A percentile compares a stretch with the other conserved stretches of the same genome.
Conservation (phyloP, 2,113 vertebrate genomes). For the Nanorana parkeri region DNA sequence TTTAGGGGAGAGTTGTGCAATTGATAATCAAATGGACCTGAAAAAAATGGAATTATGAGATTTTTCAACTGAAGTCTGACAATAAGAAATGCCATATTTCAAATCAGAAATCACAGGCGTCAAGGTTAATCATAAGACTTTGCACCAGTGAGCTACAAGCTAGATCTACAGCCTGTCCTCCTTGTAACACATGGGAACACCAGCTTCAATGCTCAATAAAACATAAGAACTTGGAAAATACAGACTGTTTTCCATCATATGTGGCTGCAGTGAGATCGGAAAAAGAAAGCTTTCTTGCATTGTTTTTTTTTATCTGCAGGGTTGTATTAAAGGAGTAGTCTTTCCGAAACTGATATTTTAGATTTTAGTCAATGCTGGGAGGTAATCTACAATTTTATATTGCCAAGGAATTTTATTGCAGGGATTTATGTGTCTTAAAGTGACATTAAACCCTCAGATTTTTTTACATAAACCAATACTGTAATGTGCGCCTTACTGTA, state of each 20-base stretch:
- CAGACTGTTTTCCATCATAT: slow-evolving; percentile 70
- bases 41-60: slow-evolving; percentile 82
- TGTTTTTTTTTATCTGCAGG: too few relatives aligned
- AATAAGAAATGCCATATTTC: slow-evolving; percentile 84
- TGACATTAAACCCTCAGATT: too few relatives aligned
- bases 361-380: too few relatives aligned
- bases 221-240: slow-evolving; percentile 83
- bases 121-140: slow-evolving; percentile 82
- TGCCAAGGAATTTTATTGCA: too few relatives aligned
- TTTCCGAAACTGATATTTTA: too few relatives aligned
- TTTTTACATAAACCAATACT: too few relatives aligned
- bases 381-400: too few relatives aligned
- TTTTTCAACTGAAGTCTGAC: slow-evolving; percentile 80
- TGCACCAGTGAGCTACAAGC: slow-evolving; percentile 81
- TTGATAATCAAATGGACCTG: slow-evolving; percentile 86
- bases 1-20: slow-evolving; percentile 82
- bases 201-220: slow-evolving; percentile 86
- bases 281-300: neutral
- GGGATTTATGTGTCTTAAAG: too few relatives aligned
- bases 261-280: slow-evolving; percentile 70
- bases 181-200: slow-evolving; percentile 78
- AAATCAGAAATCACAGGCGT: slow-evolving; percentile 80
- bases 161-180: slow-evolving; percentile 72
- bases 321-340: too few relatives aligned
- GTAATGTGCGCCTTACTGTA: too few relatives aligned